A percentile compares a stretch with the other conserved stretches of the same genome.
Conservation (phyloP, 2,113 vertebrate species). For the Peromyscus maniculatus region DNA sequence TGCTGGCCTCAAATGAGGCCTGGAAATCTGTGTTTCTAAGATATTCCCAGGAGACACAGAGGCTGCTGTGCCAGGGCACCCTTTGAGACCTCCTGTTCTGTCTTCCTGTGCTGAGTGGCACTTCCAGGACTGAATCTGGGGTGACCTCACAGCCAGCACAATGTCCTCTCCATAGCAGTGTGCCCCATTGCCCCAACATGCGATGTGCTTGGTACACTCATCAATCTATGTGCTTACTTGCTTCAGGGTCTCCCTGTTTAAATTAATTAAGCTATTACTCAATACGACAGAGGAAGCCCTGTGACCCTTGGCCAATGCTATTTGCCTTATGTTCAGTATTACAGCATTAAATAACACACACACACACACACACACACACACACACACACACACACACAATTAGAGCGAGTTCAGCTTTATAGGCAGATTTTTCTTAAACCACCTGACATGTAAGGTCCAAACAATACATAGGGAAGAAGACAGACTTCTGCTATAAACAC, state of each 20-base stretch:
- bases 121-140: too few relatives aligned
- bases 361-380: neutral
- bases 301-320: constrained; percentile 18
- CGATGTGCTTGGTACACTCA: neutral
- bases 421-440: neutral
- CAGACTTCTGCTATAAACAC: neutral
- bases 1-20: neutral
- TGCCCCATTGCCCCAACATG: neutral
- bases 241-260: neutral
- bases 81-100: neutral
- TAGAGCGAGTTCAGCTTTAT: neutral
- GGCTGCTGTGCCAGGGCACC: neutral
- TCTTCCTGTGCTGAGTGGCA: neutral
- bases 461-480: neutral
- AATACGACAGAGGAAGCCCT: neutral
- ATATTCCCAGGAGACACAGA: too few relatives aligned
- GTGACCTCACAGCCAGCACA: neutral
- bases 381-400: neutral
- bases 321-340: constrained; percentile 23
- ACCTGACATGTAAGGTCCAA: neutral
- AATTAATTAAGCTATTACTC: constrained; percentile 62
- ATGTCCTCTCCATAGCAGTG: neutral
- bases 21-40: neutral
- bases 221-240: neutral
- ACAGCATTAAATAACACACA: neutral